These are phyloP conservation scores for Acrossocheilus wenchowensis DNA, from an alignment of 2,797 vertebrate genomes.

Conservation along the genomic window DNA sequence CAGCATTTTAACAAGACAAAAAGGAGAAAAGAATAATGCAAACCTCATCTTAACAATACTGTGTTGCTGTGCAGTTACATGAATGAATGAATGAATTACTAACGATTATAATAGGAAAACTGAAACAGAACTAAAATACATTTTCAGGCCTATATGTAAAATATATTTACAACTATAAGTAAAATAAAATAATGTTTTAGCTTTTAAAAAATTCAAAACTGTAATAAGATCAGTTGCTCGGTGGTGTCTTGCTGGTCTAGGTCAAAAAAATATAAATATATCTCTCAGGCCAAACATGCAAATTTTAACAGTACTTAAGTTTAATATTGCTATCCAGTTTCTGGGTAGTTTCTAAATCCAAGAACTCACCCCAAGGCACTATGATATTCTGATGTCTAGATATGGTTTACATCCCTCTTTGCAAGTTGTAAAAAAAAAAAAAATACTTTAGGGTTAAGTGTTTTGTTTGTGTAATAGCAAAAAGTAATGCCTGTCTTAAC, in stretches of 20 bases:
- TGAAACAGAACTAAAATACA: too few relatives aligned
- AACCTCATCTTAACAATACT: too few relatives aligned
- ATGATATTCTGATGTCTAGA: neutral
- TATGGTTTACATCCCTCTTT: neutral
- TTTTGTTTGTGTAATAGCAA: neutral
- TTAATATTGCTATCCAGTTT: neutral
- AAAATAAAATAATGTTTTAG: neutral
- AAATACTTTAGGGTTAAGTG: neutral
- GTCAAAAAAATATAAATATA: too few relatives aligned
- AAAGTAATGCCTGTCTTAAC: neutral
- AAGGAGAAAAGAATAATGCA: too few relatives aligned
- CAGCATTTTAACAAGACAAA: neutral
- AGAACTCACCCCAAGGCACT: neutral
- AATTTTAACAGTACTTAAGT: neutral
- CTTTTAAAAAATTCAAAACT: neutral
- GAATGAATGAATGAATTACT: too few relatives aligned
- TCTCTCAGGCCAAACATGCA: neutral
- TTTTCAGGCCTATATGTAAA: too few relatives aligned
- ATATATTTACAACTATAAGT: too few relatives aligned
- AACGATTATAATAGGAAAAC: too few relatives aligned
- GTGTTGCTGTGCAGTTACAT: too few relatives aligned
- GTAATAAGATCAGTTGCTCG: too few relatives aligned
- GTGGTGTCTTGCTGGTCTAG: too few relatives aligned
- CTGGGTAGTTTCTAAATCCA: neutral
- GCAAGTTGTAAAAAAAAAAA: too few relatives aligned